A percentile compares a stretch with the other conserved stretches of the same genome.
These are phyloP conservation scores for Syngnathus acus DNA, from an alignment of 2,797 vertebrate genomes.

Conservation along the genomic window DNA sequence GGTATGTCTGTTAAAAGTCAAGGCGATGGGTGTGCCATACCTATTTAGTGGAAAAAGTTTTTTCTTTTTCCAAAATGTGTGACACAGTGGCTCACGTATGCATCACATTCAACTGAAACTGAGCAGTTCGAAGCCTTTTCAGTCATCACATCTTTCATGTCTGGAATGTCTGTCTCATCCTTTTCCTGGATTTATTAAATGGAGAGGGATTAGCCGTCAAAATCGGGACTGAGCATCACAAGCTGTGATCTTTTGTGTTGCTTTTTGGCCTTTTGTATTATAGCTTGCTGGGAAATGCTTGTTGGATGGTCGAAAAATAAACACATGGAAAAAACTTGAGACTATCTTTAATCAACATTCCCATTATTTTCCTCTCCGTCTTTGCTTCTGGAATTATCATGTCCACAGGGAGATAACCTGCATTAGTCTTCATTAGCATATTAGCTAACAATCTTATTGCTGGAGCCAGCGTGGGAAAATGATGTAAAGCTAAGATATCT, in stretches of 20 bases:
- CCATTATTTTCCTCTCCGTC: conserved; percentile 19
- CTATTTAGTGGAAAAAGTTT: background rate
- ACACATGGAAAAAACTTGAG: conserved; percentile 2
- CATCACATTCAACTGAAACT: conserved; percentile 38
- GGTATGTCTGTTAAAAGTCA: background rate
- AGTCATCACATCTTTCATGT: conserved; percentile 33
- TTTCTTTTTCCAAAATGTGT: background rate
- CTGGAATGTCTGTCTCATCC: conserved; percentile 32
- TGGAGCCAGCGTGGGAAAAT: conserved; percentile 59
- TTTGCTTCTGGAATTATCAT: conserved; percentile 42
- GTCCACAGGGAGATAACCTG: conserved; percentile 63
- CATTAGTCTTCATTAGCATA: conserved; percentile 75
- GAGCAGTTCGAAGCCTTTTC: conserved; percentile 23
- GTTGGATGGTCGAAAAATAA: conserved; percentile 2
- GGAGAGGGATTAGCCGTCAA: conserved; percentile 15
- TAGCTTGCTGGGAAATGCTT: background rate
- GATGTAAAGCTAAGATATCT: conserved; percentile 63
- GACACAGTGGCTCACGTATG: conserved; percentile 16
- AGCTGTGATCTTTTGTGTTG: conserved; percentile 7
- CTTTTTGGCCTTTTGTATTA: conserved; percentile 7
- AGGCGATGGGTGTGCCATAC: background rate
- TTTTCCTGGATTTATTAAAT: conserved; percentile 38
- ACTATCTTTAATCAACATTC: conserved; percentile 22
- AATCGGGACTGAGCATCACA: background rate
- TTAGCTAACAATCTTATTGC: conserved; percentile 61